These are phyloP conservation scores for Phalacrocorax carbo DNA, from an alignment of 2,113 vertebrate genomes.

Conservation along the genomic window DNA sequence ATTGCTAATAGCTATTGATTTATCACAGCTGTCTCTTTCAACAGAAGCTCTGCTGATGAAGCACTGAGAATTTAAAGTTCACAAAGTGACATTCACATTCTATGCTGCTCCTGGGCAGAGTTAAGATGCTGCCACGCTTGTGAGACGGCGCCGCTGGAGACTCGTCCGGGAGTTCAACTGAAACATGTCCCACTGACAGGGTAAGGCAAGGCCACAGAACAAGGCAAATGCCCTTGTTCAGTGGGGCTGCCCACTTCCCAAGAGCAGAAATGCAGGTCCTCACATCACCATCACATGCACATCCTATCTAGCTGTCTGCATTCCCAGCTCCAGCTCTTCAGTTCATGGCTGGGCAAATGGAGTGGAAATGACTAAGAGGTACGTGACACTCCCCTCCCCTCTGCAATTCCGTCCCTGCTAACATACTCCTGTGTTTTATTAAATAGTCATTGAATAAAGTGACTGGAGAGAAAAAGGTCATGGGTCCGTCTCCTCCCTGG, in stretches of 20 bases:
- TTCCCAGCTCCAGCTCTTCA: not conserved
- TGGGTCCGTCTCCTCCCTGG: not conserved
- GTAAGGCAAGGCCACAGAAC: not conserved
- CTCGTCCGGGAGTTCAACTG: not conserved
- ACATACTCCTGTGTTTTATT: not conserved
- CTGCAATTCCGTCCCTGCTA: not conserved
- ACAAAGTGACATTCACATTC: not conserved
- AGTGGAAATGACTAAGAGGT: not conserved
- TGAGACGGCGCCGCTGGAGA: not conserved
- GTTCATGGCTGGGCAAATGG: not conserved
- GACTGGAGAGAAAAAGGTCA: not conserved
- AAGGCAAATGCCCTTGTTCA: not conserved
- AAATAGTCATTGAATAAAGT: not conserved
- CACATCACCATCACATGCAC: not conserved
- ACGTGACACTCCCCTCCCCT: not conserved
- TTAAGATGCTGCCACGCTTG: not conserved
- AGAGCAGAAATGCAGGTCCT: not conserved
- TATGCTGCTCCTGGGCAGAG: not conserved
- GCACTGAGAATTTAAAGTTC: not conserved
- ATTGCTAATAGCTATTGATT: not conserved
- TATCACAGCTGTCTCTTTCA: slow-evolving; percentile 24
- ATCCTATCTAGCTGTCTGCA: not conserved
- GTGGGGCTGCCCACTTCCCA: not conserved
- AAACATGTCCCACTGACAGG: not conserved
- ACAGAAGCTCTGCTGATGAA: slow-evolving; percentile 30